These are phyloP conservation scores for Nyctalus aviator DNA, from an alignment of 2,797 vertebrate species.

Conservation along the genomic window DNA sequence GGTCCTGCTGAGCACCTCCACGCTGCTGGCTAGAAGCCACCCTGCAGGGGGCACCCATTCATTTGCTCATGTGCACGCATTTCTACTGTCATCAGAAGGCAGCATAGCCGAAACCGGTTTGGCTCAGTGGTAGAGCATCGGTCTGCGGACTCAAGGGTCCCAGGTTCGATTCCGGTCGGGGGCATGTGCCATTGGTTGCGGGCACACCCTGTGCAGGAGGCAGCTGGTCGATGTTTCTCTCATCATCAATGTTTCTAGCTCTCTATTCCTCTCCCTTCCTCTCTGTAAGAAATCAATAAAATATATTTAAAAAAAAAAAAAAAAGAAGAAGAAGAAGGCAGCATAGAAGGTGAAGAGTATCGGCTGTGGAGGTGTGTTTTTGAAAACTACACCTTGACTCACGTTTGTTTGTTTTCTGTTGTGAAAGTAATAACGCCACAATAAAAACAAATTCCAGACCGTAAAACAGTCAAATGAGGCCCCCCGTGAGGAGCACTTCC, in stretches of 20 bases:
- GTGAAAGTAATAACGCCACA: slow-evolving; percentile 13
- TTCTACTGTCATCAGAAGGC: not conserved
- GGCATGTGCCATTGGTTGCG: too few species aligned
- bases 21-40: not conserved
- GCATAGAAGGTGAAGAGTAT: not conserved
- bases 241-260: too few species aligned
- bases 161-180: too few species aligned
- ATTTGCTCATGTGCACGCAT: not conserved
- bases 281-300: too few species aligned
- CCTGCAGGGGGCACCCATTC: not conserved
- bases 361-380: not conserved
- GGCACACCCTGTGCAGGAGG: too few species aligned
- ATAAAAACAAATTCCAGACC: not conserved
- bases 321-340: too few species aligned
- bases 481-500: not conserved
- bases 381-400: not conserved
- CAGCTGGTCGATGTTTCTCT: too few species aligned
- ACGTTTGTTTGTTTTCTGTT: not conserved
- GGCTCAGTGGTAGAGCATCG: too few species aligned
- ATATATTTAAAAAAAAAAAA: too few species aligned
- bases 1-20: not conserved
- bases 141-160: too few species aligned
- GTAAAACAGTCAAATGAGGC: slow-evolving; percentile 38
- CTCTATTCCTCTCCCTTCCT: too few species aligned
- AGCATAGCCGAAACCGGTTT: not conserved